A percentile compares a stretch with the other conserved stretches of the same genome.
phyloP scores from a whole-genome alignment of 2,888 invertebrate species.

The Andrena flavipes region DNA sequence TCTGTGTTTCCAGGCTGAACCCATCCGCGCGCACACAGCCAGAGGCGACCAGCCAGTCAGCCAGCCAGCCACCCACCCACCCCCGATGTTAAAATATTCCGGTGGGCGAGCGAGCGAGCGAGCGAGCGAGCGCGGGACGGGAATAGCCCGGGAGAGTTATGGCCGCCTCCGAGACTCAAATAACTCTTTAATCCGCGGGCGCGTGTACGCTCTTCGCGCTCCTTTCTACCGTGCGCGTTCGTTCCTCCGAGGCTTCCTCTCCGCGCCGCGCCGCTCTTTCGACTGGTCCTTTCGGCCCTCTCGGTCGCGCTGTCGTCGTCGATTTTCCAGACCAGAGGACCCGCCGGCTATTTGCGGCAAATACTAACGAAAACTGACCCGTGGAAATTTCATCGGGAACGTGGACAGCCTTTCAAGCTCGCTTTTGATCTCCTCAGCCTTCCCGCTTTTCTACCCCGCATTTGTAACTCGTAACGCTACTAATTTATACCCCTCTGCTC shows the following conservation, averaged over 20 bases:
- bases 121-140: slow-evolving; percentile 80
- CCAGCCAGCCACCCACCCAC: slow-evolving; percentile 82
- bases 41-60: slow-evolving; percentile 28
- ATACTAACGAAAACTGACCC: slow-evolving; percentile 19
- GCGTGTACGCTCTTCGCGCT: slow-evolving; percentile 80
- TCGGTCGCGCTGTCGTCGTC: slow-evolving; percentile 34
- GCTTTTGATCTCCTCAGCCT: slow-evolving; percentile 22
- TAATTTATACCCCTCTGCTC: slow-evolving; percentile 14
- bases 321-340: slow-evolving; percentile 45
- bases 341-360: slow-evolving; percentile 25
- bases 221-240: slow-evolving; percentile 56
- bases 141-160: slow-evolving; percentile 84
- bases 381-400: slow-evolving; percentile 52
- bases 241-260: slow-evolving; percentile 26
- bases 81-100: slow-evolving; percentile 84
- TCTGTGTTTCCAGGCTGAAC: slow-evolving; percentile 70
- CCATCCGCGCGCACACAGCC: slow-evolving; percentile 62
- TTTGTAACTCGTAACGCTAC: background rate
- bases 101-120: slow-evolving; percentile 77
- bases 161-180: slow-evolving; percentile 84
- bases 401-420: background rate
- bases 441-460: background rate
- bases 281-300: slow-evolving; percentile 26
- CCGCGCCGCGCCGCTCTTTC: background rate
- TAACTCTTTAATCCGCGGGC: slow-evolving; percentile 85